Conservation (phyloP, 2,888 invertebrate species). For the Trichogramma evanescens region DNA sequence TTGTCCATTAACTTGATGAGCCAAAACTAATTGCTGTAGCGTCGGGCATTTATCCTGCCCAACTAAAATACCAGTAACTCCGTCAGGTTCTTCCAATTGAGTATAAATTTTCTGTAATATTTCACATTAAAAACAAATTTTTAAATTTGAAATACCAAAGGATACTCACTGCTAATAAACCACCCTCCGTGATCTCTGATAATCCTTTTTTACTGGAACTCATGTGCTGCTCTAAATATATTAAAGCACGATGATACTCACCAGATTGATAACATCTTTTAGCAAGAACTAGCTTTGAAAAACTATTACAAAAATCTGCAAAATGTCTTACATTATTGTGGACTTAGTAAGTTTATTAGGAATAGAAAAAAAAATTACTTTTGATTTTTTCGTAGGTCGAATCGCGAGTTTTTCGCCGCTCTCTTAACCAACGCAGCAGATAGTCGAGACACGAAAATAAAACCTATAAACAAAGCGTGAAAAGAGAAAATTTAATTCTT, state of each 20-base stretch:
- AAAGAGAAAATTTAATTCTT: neutral
- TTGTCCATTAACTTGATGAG: conserved; percentile 77
- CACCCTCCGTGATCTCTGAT: conserved; percentile 37
- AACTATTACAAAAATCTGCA: conserved; percentile 44
- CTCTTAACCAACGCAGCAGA: conserved; percentile 64
- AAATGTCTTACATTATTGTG: neutral
- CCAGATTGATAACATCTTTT: conserved; percentile 68
- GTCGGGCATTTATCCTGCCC: conserved; percentile 71
- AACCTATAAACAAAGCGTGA: conserved; percentile 24
- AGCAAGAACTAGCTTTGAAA: conserved; percentile 63
- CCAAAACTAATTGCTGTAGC: conserved; percentile 73
- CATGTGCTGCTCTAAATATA: conserved; percentile 70
- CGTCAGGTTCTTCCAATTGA: conserved; percentile 82
- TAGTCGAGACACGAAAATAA: conserved; percentile 71
- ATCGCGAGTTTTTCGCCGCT: conserved; percentile 32
- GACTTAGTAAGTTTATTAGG: neutral
- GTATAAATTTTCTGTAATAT: conserved; percentile 69
- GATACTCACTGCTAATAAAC: conserved; percentile 38
- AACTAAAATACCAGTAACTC: conserved; percentile 70
- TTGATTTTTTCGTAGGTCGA: conserved; percentile 31
- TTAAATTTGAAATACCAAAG: neutral
- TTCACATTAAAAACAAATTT: neutral
- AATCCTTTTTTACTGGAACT: conserved; percentile 42
- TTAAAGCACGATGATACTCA: conserved; percentile 67
- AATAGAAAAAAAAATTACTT: conserved; percentile 22